Evolutionary conservation across 92 coral and sea anemone species (phyloP).

Genomic region (Heteractis magnifica): DNA sequence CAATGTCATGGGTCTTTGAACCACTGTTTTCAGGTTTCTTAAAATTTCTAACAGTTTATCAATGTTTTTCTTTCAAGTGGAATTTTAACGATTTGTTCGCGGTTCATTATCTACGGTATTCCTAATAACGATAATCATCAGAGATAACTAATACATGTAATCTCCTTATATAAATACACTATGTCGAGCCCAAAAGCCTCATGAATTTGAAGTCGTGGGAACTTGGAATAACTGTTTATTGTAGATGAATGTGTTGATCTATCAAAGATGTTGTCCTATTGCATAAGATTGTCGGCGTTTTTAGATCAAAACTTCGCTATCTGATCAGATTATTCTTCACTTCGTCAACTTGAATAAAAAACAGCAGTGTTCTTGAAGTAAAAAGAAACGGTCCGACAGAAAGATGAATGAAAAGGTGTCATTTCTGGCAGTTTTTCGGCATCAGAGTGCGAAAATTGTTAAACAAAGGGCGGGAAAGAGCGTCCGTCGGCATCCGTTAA

Average conservation of each 20-base stretch:
- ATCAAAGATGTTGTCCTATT: neutral
- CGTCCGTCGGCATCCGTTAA: neutral
- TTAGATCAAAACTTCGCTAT: neutral
- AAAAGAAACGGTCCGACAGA: neutral
- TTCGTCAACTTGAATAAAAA: neutral
- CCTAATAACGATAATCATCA: neutral
- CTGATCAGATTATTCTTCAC: neutral
- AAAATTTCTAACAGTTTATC: neutral
- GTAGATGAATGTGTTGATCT: neutral
- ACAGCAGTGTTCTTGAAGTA: neutral
- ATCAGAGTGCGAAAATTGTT: neutral
- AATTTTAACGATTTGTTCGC: neutral
- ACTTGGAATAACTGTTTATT: neutral
- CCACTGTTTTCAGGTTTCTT: neutral
- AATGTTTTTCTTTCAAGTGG: neutral
- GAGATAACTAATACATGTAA: neutral
- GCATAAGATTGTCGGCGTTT: neutral
- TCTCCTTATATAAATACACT: neutral
- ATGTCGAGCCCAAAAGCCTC: neutral
- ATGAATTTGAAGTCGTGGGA: neutral
- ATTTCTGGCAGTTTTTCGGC: neutral
- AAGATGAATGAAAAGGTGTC: neutral
- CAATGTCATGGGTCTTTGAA: neutral
- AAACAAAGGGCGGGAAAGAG: conserved; percentile 4
- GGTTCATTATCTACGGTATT: neutral